Evolutionary conservation across 2,888 invertebrate genomes (phyloP).

Genomic region (Cheilosia impressa): DNA sequence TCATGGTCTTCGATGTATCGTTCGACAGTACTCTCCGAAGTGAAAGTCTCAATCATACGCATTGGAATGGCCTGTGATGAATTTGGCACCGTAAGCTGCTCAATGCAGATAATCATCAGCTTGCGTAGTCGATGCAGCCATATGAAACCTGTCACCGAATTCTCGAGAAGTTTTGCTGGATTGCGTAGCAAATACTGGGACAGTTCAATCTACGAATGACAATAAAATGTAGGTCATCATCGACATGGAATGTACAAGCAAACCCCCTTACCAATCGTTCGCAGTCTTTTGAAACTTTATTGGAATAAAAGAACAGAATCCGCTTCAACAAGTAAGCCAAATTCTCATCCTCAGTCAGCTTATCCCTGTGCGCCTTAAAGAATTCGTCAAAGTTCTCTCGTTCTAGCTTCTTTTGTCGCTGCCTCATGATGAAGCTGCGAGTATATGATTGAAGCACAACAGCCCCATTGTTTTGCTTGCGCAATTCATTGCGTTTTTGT

Average conservation of each 20-base stretch:
- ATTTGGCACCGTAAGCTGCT: slow-evolving; percentile 81
- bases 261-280: slow-evolving; percentile 85
- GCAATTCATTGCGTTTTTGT: slow-evolving; percentile 92
- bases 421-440: slow-evolving; percentile 89
- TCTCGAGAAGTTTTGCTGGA: slow-evolving; percentile 80
- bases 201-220: slow-evolving; percentile 80
- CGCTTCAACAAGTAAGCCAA: slow-evolving; percentile 86
- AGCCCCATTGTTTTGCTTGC: slow-evolving; percentile 90
- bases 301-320: slow-evolving; percentile 90
- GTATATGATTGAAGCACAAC: slow-evolving; percentile 92
- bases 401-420: slow-evolving; percentile 87
- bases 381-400: slow-evolving; percentile 89
- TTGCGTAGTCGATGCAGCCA: slow-evolving; percentile 83
- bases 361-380: slow-evolving; percentile 84
- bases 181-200: slow-evolving; percentile 82
- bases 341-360: slow-evolving; percentile 84
- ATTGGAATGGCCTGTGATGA: slow-evolving; percentile 88
- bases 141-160: slow-evolving; percentile 79
- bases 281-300: slow-evolving; percentile 86
- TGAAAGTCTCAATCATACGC: slow-evolving; percentile 91
- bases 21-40: slow-evolving; percentile 84
- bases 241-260: not conserved
- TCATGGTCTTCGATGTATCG: slow-evolving; percentile 80
- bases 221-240: slow-evolving; percentile 12
- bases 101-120: slow-evolving; percentile 81